Base-by-base conservation (phyloP, 1,140 invertebrate genomes). In the Drosophila takahashii region DNA sequence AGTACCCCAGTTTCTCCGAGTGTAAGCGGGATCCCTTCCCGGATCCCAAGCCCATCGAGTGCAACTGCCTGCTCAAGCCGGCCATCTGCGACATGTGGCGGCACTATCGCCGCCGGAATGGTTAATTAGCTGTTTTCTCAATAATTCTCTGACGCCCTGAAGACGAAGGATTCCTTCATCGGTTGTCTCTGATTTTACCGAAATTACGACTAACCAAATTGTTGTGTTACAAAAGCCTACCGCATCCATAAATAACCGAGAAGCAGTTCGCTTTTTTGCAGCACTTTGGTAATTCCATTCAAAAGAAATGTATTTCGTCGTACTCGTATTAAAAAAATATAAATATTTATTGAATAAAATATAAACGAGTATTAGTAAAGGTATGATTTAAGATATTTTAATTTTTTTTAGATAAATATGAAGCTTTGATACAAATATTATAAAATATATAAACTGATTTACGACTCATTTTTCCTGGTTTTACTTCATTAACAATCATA, bases 1-100 rank as follows among this genome's bases (percentile, higher is more conserved):
- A 87, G 22, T 87, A 87, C 45, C 83, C 83, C 0, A 48, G 70
- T 6, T 87, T 70, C n/a, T 87, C 83, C 0, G 83, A 87, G 48
- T 87, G 83, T 10, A 15, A 58, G 0, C 65, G 58, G 0, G 83
- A 79, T 29, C 75, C 83, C n/a, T 29, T 50, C 27, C n/a, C 47
- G n/a, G 6, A 10, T 70, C 16, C 78, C 75, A 0, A 48, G 6
- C 81, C 69, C 13, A 37, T 52, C 0, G 77, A 86, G 39, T 86
- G 81, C 51, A 71, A 64, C 11, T 86, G 81, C 42, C 58, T 72
- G 0, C 39, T 69, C 10, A 62, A 22, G 2, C 74, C 78, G 0
- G 70, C 79, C 15, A 86, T 86, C 81, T 86, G 83, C 57, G 41
- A 18, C 4, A 66, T 86, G 13, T 86, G 83, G 83, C 27, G 27